Percentiles rank a stretch among this genome's conserved stretches.
Conservation (phyloP, 2,113 vertebrate genomes). For the Edolisoma coerulescens region DNA sequence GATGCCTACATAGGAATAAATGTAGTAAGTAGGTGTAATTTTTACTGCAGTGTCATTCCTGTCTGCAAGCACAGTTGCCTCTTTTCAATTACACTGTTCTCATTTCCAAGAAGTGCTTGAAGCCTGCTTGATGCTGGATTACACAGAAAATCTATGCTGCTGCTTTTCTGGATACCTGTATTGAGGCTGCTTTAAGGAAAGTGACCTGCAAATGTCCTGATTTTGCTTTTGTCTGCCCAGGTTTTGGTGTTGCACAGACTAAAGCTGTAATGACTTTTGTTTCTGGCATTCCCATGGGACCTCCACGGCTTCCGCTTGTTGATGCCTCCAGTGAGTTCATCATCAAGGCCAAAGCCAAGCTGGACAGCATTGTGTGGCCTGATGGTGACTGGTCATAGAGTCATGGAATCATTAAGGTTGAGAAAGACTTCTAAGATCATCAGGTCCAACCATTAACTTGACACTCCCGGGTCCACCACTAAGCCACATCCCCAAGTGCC, state of each 20-base stretch:
- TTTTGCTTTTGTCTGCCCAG: conserved; percentile 65
- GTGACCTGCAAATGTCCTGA: neutral
- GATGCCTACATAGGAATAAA: neutral
- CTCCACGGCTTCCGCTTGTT: conserved; percentile 84
- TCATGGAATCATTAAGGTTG: neutral
- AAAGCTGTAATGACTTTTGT: conserved; percentile 87
- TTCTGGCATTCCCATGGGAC: conserved; percentile 89
- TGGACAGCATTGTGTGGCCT: conserved; percentile 62
- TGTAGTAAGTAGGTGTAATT: neutral
- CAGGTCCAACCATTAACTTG: neutral
- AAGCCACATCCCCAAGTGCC: neutral
- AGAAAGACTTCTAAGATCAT: neutral
- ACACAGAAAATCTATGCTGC: neutral
- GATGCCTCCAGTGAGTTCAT: conserved; percentile 61
- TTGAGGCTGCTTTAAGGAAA: neutral
- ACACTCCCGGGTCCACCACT: neutral
- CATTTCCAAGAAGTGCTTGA: neutral
- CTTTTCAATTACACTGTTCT: neutral
- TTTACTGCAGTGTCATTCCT: neutral
- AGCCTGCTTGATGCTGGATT: neutral
- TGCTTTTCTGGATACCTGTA: neutral
- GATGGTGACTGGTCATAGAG: neutral
- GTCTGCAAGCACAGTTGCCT: neutral
- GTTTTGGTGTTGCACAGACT: conserved; percentile 87
- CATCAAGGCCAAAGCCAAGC: conserved; percentile 67